These are phyloP conservation scores for Micropterix aruncella DNA, from an alignment of 2,888 invertebrate genomes.

Conservation along the genomic window DNA sequence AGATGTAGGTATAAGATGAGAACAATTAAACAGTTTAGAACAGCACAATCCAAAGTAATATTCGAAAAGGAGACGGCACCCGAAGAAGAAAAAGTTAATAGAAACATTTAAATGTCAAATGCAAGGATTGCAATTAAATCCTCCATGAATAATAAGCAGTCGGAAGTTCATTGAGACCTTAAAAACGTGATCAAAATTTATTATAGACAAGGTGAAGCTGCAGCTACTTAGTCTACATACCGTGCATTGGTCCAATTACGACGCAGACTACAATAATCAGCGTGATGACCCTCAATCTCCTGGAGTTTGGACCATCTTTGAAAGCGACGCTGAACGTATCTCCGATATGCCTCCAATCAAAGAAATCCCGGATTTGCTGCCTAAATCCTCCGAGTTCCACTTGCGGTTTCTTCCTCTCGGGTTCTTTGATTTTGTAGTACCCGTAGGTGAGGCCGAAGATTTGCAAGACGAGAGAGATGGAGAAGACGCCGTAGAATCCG, in stretches of 20 bases:
- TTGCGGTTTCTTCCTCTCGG: constrained; percentile 22
- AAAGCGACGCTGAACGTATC: constrained; percentile 72
- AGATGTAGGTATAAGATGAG: too few species aligned
- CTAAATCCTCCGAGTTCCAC: constrained; percentile 29
- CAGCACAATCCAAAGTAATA: too few species aligned
- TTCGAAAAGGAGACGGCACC: too few species aligned
- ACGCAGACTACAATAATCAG: constrained; percentile 72
- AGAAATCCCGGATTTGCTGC: constrained; percentile 51
- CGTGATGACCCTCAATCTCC: constrained; percentile 59
- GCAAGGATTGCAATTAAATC: too few species aligned
- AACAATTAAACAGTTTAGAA: too few species aligned
- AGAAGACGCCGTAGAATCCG: constrained; percentile 72
- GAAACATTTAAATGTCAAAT: too few species aligned
- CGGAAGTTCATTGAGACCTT: too few species aligned
- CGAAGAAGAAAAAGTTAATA: too few species aligned
- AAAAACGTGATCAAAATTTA: too few species aligned
- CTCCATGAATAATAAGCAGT: too few species aligned
- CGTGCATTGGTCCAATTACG: constrained; percentile 74
- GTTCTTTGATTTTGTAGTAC: constrained; percentile 55
- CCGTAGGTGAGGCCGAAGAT: constrained; percentile 63
- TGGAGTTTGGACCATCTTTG: constrained; percentile 59
- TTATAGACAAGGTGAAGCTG: too few species aligned
- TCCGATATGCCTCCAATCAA: constrained; percentile 59
- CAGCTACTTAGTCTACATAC: too few species aligned
- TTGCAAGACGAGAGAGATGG: constrained; percentile 61